Evolutionary conservation across 2,888 invertebrate species (phyloP).

Genomic region (Tiliacea aurago): DNA sequence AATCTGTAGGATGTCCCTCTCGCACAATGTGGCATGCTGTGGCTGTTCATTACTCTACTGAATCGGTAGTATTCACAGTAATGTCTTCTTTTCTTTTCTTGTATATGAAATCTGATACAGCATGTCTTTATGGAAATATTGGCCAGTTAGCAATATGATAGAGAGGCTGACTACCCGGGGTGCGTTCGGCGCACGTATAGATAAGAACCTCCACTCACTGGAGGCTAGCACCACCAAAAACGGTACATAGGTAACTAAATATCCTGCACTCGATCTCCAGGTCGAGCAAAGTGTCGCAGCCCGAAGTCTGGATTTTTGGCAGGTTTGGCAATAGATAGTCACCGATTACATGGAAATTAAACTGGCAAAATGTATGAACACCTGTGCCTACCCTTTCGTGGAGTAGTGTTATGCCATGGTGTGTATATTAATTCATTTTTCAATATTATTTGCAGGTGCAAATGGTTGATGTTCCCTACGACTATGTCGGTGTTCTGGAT

Average conservation of each 20-base stretch:
- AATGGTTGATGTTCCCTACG: slow-evolving; percentile 71
- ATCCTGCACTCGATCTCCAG: too few relatives aligned
- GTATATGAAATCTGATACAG: background rate
- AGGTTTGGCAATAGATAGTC: background rate
- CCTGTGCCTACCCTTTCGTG: background rate
- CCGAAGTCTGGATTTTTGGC: background rate
- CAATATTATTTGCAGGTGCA: slow-evolving; percentile 63
- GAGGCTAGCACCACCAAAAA: background rate
- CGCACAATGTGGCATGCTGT: background rate
- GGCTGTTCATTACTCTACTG: background rate
- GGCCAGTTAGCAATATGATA: background rate
- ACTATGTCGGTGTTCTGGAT: slow-evolving; percentile 72
- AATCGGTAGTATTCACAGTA: background rate
- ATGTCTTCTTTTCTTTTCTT: background rate
- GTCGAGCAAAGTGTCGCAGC: too few relatives aligned
- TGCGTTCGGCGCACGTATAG: background rate
- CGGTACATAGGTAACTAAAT: too few relatives aligned
- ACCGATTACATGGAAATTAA: background rate
- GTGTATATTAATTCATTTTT: background rate
- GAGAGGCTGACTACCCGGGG: background rate
- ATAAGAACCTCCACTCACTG: background rate
- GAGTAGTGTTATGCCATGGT: background rate
- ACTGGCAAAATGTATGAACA: background rate
- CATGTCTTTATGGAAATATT: background rate
- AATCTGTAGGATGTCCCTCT: background rate